Conservation (phyloP, 2,888 invertebrate species). For the Eurois occulta region DNA sequence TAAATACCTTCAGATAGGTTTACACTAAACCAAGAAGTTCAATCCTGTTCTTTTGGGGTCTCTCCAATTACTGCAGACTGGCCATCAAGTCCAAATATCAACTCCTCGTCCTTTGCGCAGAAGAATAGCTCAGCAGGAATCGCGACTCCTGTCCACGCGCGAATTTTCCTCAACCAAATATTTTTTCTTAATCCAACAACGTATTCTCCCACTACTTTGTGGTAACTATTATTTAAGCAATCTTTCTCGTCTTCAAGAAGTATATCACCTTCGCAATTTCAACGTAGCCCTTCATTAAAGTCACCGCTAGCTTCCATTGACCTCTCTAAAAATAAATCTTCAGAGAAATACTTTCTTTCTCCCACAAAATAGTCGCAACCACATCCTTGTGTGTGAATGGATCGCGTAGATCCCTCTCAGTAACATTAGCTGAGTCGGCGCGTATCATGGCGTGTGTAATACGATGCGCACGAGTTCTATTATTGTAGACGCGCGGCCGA, state of each 20-base stretch:
- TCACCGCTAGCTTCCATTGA: neutral
- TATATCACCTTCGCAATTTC: neutral
- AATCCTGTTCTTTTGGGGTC: neutral
- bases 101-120: neutral
- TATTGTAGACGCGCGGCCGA: slow-evolving; percentile 56
- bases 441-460: slow-evolving; percentile 64
- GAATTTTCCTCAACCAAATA: neutral
- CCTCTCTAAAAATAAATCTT: slow-evolving; percentile 19
- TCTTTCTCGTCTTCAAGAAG: neutral
- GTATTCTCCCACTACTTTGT: neutral
- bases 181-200: neutral
- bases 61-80: neutral
- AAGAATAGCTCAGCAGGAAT: neutral
- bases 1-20: neutral
- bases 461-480: slow-evolving; percentile 61
- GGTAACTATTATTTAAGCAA: neutral
- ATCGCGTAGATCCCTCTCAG: slow-evolving; percentile 72
- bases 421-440: slow-evolving; percentile 71
- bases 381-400: slow-evolving; percentile 78
- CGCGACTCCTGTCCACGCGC: neutral
- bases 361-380: slow-evolving; percentile 65
- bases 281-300: neutral
- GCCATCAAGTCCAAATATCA: neutral
- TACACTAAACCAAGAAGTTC: neutral
- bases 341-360: slow-evolving; percentile 49